These are phyloP conservation scores for Telmatochromis sp. DNA, from an alignment of 2,113 vertebrate genomes.

Conservation along the genomic window DNA sequence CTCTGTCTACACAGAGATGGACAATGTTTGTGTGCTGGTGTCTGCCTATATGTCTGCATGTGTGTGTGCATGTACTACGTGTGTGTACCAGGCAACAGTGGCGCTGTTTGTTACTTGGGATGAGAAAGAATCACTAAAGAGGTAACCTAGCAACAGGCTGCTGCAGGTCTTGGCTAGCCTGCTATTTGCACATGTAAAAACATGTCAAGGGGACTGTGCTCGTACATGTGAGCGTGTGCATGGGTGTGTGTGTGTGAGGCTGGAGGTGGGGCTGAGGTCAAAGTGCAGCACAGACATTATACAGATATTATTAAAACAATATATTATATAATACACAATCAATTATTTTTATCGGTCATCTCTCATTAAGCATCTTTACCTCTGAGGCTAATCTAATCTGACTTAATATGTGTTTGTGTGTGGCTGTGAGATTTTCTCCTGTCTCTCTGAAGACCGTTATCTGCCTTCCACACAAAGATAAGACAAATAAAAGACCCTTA, in stretches of 20 bases:
- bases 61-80: not conserved
- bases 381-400: conserved; percentile 7
- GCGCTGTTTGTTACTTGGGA: conserved; percentile 65
- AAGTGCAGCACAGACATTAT: not conserved
- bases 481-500: not conserved
- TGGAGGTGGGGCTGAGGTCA: not conserved
- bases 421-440: not conserved
- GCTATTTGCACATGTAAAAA: conserved; percentile 63
- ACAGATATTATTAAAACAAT: not conserved
- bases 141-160: conserved; percentile 79
- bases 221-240: not conserved
- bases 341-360: conserved; percentile 47
- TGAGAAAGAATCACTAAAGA: too few relatives aligned
- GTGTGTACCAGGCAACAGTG: conserved; percentile 43
- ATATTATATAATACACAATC: not conserved
- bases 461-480: not conserved
- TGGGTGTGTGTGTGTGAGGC: not conserved
- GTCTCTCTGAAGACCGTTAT: not conserved
- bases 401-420: conserved; percentile 15
- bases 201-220: conserved; percentile 16
- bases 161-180: conserved; percentile 45
- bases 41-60: not conserved
- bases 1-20: conserved; percentile 24
- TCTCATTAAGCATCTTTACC: conserved; percentile 14
- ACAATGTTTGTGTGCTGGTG: conserved; percentile 1